Evolutionary conservation across 2,888 invertebrate species (phyloP).

Genomic region (Acanthopleura granulata): DNA sequence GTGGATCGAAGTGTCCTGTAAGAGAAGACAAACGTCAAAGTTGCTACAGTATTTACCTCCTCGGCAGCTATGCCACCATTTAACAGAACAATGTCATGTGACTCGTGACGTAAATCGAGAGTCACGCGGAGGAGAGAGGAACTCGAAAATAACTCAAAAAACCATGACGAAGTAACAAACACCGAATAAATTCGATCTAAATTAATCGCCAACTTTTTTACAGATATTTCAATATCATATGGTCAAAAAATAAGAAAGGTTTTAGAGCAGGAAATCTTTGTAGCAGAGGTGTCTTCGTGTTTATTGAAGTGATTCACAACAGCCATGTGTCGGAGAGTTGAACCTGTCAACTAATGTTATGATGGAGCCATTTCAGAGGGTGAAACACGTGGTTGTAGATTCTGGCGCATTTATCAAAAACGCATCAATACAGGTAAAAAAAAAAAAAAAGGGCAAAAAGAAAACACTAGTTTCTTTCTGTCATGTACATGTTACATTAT

Average conservation of each 20-base stretch:
- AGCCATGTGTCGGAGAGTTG: too few species aligned
- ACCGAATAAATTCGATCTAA: too few species aligned
- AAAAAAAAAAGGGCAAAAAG: not conserved
- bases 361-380: conserved; percentile 48
- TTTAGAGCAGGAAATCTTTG: too few species aligned
- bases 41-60: conserved; percentile 1
- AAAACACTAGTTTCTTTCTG: not conserved
- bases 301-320: too few species aligned
- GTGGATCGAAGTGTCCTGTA: too few species aligned
- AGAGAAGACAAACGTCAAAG: conserved; percentile 1
- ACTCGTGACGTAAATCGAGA: conserved; percentile 9
- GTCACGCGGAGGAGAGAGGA: conserved; percentile 9
- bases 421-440: conserved; percentile 82
- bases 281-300: too few species aligned
- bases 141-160: too few species aligned
- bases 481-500: not conserved
- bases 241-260: too few species aligned
- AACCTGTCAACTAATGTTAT: too few species aligned
- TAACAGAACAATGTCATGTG: conserved; percentile 5
- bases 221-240: too few species aligned
- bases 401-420: conserved; percentile 94
- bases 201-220: too few species aligned
- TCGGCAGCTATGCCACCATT: conserved; percentile 9
- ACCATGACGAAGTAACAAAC: too few species aligned
- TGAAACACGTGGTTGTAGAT: conserved; percentile 91